Base-by-base conservation (phyloP, 2,113 vertebrate species). In the Catharus minimus region DNA sequence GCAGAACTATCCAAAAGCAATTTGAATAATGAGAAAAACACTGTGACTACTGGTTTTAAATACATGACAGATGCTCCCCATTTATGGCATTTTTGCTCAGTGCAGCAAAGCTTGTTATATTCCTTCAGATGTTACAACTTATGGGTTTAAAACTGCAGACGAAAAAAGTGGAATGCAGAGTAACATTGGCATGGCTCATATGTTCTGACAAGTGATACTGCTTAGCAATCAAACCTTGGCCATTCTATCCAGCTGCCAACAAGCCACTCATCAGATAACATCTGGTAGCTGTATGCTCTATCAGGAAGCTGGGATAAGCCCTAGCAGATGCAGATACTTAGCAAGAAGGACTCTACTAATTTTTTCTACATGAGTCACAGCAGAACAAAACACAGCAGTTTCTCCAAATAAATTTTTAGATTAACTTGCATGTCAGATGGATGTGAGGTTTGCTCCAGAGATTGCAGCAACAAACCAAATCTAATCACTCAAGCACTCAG, bases 41-140 rank as follows among this genome's bases (percentile, higher is more conserved):
- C 27, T 3, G 0, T 46, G 82, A 92, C 82, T 89, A 64, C 39
- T 83, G 13, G 11, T 82, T 94, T 94, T 80, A 78, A 86, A 89
- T 38, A 75, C 41, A 73, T 58, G 82, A 82, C 82, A 94, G 83
- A 77, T 94, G 82, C 53, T 95, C 47, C n/a, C 7, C 13, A 3
- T 82, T 94, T 71, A 88, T 76, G 64, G 15, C 49, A 71, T 66
- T 93, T 93, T 73, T 67, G 30, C 75, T 92, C 38, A 69, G 39
- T 81, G 49, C 28, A 75, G 76, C 61, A 90, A 88, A 95, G 62
- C 11, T 36, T 77, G n/a, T 73, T 50, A 60, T 65, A 85, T 88
- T 65, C 75, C 72, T 93, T 96, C 82, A 93, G 71, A 86, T 84
- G 72, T 83, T 92, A 88, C 32, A 61, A 62, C 82, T 80, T 94